These are phyloP conservation scores for Ostrea denselamellosa DNA, from an alignment of 1,140 invertebrate species.

Conservation along the genomic window DNA sequence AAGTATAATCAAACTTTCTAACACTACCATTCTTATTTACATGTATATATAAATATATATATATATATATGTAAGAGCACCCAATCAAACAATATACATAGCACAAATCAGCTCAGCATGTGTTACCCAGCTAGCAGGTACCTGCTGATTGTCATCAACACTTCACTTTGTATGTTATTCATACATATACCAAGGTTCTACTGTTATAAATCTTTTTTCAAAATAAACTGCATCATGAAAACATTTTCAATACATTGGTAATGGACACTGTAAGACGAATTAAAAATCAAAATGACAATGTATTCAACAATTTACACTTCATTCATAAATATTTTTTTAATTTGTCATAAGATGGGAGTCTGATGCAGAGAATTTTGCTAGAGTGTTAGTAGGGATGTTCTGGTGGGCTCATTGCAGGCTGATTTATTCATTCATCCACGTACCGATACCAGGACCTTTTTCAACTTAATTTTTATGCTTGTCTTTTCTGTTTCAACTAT, in stretches of 20 bases:
- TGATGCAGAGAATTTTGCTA: not conserved
- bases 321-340: too few species aligned
- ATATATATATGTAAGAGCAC: not conserved
- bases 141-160: not conserved
- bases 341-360: not conserved
- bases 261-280: not conserved
- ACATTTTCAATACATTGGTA: not conserved
- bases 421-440: not conserved
- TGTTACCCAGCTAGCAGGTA: not conserved
- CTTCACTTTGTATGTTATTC: not conserved
- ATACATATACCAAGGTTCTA: not conserved
- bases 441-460: slow-evolving; percentile 16
- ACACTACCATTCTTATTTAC: too few species aligned
- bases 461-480: slow-evolving; percentile 24
- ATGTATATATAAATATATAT: too few species aligned
- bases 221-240: slow-evolving; percentile 3
- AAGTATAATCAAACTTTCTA: too few species aligned
- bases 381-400: not conserved
- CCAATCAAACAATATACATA: not conserved
- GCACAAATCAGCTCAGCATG: not conserved
- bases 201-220: not conserved
- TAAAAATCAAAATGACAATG: not conserved
- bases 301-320: too few species aligned
- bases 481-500: slow-evolving; percentile 36
- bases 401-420: not conserved